A percentile compares a stretch with the other conserved stretches of the same genome.
Evolutionary conservation across 23 tunicate species (phyloP).

Genomic region (Styela clava): DNA sequence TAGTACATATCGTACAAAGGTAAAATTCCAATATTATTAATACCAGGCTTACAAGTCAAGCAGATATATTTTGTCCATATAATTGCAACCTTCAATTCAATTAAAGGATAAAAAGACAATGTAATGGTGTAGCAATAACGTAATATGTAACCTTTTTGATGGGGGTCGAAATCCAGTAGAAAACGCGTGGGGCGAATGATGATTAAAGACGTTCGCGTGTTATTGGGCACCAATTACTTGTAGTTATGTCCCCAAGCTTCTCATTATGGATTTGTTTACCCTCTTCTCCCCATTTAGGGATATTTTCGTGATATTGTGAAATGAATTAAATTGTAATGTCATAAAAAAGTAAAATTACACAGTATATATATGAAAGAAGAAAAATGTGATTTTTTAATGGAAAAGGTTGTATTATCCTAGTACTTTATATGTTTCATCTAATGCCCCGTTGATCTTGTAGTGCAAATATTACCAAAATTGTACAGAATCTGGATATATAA

Average conservation of each 20-base stretch:
- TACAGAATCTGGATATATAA: no score
- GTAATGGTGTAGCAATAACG: neutral
- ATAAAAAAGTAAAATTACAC: neutral
- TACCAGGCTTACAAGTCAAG: neutral
- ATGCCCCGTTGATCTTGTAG: no score
- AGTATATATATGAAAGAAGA: no score
- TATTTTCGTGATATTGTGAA: neutral
- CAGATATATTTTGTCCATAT: neutral
- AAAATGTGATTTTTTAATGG: no score
- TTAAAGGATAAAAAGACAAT: neutral
- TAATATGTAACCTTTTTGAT: neutral
- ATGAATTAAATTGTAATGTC: neutral
- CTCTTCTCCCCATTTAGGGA: neutral
- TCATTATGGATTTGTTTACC: neutral
- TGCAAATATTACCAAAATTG: no score
- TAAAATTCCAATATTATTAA: no score
- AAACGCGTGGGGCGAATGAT: neutral
- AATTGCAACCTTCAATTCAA: neutral
- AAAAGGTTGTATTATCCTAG: no score
- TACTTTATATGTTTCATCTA: no score
- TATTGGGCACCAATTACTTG: neutral
- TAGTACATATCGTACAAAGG: neutral
- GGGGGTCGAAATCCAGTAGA: neutral
- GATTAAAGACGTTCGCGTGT: neutral
- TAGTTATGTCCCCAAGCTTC: neutral